phyloP scores from a whole-genome alignment of 2,888 invertebrate species.

The Drosophila atroscutellata region DNA sequence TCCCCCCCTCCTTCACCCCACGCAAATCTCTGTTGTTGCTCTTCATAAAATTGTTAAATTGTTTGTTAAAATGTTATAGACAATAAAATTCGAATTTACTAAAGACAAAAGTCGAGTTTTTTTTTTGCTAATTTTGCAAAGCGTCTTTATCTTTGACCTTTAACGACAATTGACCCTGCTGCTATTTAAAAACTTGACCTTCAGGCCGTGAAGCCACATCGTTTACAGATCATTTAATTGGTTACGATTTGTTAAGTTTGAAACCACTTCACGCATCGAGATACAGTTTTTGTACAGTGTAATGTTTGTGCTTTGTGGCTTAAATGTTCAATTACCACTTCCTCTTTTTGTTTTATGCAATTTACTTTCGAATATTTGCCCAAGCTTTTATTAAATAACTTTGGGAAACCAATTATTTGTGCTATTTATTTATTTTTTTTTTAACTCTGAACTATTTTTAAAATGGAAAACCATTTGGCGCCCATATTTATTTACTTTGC shows the following conservation, averaged over 20 bases:
- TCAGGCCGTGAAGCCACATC: conserved; percentile 39
- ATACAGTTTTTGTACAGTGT: not conserved
- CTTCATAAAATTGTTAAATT: conserved; percentile 67
- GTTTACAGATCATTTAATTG: conserved; percentile 56
- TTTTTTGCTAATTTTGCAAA: conserved; percentile 24
- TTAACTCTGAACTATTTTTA: not conserved
- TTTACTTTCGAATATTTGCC: not conserved
- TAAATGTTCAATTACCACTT: not conserved
- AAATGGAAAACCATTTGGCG: not conserved
- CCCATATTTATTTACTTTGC: conserved; percentile 5
- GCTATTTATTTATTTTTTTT: not conserved
- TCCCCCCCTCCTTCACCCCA: not conserved
- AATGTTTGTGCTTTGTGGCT: conserved; percentile 12
- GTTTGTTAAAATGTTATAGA: conserved; percentile 68
- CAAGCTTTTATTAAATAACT: not conserved
- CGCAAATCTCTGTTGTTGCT: conserved; percentile 47
- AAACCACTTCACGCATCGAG: conserved; percentile 41
- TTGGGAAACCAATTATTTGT: not conserved
- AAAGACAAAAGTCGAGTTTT: conserved; percentile 22
- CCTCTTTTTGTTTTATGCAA: not conserved
- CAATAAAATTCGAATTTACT: conserved; percentile 71
- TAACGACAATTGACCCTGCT: conserved; percentile 57
- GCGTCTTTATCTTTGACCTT: conserved; percentile 18
- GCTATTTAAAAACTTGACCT: conserved; percentile 51
- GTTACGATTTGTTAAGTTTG: conserved; percentile 69